Conservation (phyloP, 2,797 vertebrate species). For the Hapalemur alaotrensis region DNA sequence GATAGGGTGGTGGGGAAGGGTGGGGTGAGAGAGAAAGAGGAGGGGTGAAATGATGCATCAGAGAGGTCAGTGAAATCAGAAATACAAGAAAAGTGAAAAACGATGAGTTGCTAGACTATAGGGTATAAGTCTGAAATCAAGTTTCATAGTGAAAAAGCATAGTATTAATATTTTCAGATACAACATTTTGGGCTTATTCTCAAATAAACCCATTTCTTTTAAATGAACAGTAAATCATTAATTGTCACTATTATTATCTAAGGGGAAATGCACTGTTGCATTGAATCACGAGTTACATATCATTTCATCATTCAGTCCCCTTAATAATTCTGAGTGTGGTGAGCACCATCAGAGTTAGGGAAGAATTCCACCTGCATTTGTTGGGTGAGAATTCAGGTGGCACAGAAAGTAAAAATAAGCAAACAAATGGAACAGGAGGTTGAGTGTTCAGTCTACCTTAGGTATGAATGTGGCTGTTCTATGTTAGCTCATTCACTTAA, state of each 20-base stretch:
- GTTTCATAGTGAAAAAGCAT: background rate
- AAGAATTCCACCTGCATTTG: background rate
- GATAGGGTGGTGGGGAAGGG: background rate
- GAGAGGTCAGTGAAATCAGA: background rate
- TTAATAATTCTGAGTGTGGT: background rate
- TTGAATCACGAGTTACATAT: background rate
- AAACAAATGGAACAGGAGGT: background rate
- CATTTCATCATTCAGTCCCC: background rate
- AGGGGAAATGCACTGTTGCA: background rate
- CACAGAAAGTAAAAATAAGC: background rate
- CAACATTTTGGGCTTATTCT: background rate
- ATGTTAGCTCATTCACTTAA: background rate
- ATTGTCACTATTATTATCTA: background rate
- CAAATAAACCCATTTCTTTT: background rate
- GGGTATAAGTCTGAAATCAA: background rate
- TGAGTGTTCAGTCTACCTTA: background rate
- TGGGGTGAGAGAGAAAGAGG: background rate
- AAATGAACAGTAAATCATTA: background rate
- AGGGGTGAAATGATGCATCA: background rate
- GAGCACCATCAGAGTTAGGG: background rate
- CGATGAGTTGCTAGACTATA: background rate
- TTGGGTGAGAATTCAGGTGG: background rate
- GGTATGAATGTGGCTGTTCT: background rate
- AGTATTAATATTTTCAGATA: background rate
- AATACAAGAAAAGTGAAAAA: background rate